Conservation (phyloP, 1,140 invertebrate species). For the Cyrtorhinus lividipennis region DNA sequence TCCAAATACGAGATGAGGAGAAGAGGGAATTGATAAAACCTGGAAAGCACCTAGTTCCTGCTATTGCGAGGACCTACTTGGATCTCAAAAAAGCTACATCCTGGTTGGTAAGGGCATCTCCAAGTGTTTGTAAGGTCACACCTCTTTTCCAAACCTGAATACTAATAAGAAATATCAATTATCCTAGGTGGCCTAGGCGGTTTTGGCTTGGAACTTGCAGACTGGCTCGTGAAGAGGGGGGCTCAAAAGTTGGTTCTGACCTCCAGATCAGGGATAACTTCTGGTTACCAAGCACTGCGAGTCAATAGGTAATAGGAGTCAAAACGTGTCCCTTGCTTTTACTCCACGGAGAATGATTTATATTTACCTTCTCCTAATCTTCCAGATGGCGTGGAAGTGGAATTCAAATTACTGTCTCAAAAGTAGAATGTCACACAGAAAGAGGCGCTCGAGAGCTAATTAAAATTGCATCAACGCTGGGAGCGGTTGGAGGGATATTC, state of each 20-base stretch:
- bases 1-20: constrained; percentile 78
- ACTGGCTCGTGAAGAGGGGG: constrained; percentile 69
- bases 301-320: no score
- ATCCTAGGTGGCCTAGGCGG: neutral
- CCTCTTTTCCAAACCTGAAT: no score
- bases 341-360: no score
- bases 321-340: no score
- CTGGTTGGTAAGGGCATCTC: constrained; percentile 44
- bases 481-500: constrained; percentile 83
- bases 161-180: no score
- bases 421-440: constrained; percentile 42
- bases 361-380: neutral
- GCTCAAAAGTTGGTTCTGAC: constrained; percentile 71
- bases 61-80: constrained; percentile 73
- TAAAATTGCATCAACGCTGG: constrained; percentile 47
- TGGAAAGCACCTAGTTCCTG: constrained; percentile 39
- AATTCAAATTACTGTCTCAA: constrained; percentile 57
- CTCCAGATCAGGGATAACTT: constrained; percentile 73
- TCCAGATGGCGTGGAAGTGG: constrained; percentile 54
- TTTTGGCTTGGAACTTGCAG: constrained; percentile 1
- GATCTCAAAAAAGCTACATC: constrained; percentile 76
- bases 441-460: constrained; percentile 56
- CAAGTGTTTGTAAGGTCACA: no score
- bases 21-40: constrained; percentile 35
- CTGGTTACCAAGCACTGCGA: constrained; percentile 73